Evolutionary conservation across 2,797 vertebrate species (phyloP).

Genomic region (Pseudomugil gertrudae): DNA sequence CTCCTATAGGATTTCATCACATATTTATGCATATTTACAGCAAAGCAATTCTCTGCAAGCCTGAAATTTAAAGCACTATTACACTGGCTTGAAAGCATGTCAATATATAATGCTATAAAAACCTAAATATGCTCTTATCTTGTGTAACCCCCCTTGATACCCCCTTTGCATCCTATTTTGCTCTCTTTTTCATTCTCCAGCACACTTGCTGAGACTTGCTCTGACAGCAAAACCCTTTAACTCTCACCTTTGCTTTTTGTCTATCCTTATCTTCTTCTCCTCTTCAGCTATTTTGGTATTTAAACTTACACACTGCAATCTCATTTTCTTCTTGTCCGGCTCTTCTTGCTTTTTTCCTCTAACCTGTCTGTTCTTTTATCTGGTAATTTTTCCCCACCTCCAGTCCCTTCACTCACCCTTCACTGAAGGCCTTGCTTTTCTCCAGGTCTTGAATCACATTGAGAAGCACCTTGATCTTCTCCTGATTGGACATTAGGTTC

Average conservation of each 20-base stretch:
- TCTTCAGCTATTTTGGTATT: not conserved
- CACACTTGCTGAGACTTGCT: constrained; percentile 17
- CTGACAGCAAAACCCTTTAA: constrained; percentile 1
- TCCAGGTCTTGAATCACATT: constrained; percentile 99
- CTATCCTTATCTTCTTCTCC: constrained; percentile 1
- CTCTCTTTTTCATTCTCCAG: constrained; percentile 26
- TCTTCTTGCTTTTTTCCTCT: not conserved
- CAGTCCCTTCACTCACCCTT: constrained; percentile 86
- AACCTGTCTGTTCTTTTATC: not conserved
- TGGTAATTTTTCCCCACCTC: not conserved
- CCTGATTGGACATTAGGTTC: constrained; percentile 93
- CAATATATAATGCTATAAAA: constrained; percentile 44
- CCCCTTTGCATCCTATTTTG: constrained; percentile 1
- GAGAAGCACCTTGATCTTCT: constrained; percentile 98
- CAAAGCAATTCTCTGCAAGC: constrained; percentile 27
- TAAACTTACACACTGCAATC: constrained; percentile 2
- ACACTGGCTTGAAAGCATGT: constrained; percentile 53
- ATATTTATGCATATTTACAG: constrained; percentile 12
- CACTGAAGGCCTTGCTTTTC: constrained; percentile 93
- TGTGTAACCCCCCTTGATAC: constrained; percentile 29
- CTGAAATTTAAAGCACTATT: constrained; percentile 68
- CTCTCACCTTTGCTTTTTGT: not conserved
- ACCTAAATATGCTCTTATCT: constrained; percentile 39
- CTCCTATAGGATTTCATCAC: constrained; percentile 25
- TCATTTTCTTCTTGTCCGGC: constrained; percentile 3